Base-by-base conservation (phyloP, 2,888 invertebrate genomes). In the Meganola albula region DNA sequence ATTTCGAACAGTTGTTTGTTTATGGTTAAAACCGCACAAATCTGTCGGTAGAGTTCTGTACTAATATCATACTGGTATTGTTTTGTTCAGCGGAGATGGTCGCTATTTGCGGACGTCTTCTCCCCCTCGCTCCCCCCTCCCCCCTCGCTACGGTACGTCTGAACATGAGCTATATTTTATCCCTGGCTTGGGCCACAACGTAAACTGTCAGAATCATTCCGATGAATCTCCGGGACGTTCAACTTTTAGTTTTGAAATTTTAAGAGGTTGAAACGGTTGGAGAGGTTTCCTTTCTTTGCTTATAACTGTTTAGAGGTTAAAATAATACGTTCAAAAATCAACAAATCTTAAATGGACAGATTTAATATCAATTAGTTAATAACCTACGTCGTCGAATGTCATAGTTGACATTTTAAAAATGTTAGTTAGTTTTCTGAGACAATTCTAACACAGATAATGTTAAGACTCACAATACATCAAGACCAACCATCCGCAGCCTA, bases 161-260 rank as follows among this genome's bases (percentile, higher is more conserved):
- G 78, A 73, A 74, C 76, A 74, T 67, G 76, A 73, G 80, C 82
- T 78, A 84, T 83, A 83, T 82, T 79, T 84, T 80, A 84, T 80
- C 77, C 77, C 74, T 68, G 77, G 63, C 78, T 75, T 76, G 76
- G 60, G 70, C 70, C 72, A 67, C 72, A 69, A 73, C 74, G 78
- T 78, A 79, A 82, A 79, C 83, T 80, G 82, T 79, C 82, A 82
- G 80, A 78, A 79, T 76, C 68, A 72, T 70, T 65, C 65, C 63
- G 62, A 64, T 65, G 68, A 63, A 66, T 71, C 67, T 58, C 63
- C 62, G 74, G 80, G 78, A 70, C 82, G 68, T 82, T 83, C 80
- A 83, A 82, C 82, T 82, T 75, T 69, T 62, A 66, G 69, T 70
- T 71, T 59, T 60, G 60, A 66, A 64, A 65, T 58, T 66, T 67